Evolutionary conservation across 92 coral and sea anemone species (phyloP), one percentile per base, ranked within the genome.

Genomic region (Metridium senile): DNA sequence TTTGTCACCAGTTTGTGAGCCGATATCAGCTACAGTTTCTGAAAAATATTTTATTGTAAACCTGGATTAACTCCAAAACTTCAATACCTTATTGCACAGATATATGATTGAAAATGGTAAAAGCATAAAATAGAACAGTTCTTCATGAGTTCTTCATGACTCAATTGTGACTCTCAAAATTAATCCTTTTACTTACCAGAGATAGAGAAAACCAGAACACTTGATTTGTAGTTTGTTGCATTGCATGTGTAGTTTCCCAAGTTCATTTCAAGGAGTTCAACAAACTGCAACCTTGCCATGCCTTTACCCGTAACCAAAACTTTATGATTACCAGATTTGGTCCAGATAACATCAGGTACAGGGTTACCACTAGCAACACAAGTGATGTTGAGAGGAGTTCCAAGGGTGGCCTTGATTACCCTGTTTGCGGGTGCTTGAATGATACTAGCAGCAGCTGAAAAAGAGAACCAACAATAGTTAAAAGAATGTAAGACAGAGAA

Each of bases 301-400:
- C 77, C 85, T 33, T 27, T 66, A 7, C 82, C 85, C 29, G 13
- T 49, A 22, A 28, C 27, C 39, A 66, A 88, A 22, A 47, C 32
- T 3, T 77, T 27, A 67, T 59, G 25, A 25, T 52, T 33, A 19
- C 56, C 43, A 33, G 85, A 57, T 81, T 75, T 81, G 64, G 45
- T 31, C 97, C 97, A 91, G 10, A 72, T 58, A 9, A 91, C 84
- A 18, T 33, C 69, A 54, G 97, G 97, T 53, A 74, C 21, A 11
- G 97, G 97, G 22, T 91, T 91, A n/a, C 97, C 97, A 43, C 53
- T 79, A 8, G 97, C 97, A 26, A 20, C 45, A n/a, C 97, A 91
- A 2, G 88, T 85, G 30, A 31, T 17, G 43, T 88, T 85, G 26
- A 91, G 34, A 18, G 74, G 0, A 0, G 22, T 28, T 10, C 75